Evolutionary conservation across 2,888 invertebrate genomes (phyloP), one percentile per base, ranked within the genome.

Genomic region (Uloborus plumipes): DNA sequence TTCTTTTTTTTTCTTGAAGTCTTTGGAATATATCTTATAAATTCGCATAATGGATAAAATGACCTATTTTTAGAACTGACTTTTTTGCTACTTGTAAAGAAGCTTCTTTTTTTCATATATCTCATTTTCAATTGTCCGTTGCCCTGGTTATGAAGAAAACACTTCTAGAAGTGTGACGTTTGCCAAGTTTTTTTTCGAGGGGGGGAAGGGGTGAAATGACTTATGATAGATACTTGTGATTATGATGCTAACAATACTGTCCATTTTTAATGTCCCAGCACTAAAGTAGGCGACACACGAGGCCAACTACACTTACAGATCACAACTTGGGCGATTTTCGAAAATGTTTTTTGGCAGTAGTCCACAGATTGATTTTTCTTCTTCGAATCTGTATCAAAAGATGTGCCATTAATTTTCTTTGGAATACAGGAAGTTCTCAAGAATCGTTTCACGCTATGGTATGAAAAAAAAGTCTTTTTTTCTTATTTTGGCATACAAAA

Each of bases 171-270:
- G 53, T 64, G 77, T 65, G 71, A 77, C 77, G 50, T 71, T 77
- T 77, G 77, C 70, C 77, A 77, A 65, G 58, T 65, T 39, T 15
- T 31, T 74, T 65, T 65, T 18, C 26, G 3, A 14, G 20, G 47
- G 3, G 26, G 47, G 3, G 26, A 15, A 51, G 59, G 59, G 67
- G 67, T 76, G 47, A 20, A 26, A 71, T 77, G 77, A 77, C 51
- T 64, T 69, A 71, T 66, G 77, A 71, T 65, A 58, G n/a, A 31
- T 47, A 71, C 64, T 62, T 64, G 50, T 64, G 70, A 77, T 77
- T 77, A 71, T 77, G 70, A 77, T 77, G 70, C 71, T 71, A 77
- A 77, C 77, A 77, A 77, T 77, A 71, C 70, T 77, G 77, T 77
- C 64, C 77, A 65, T 71, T 50, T 71, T 77, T 77, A 77, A 77